Base-by-base conservation (phyloP, 2,113 vertebrate species). In the Peucedramus taeniatus region DNA sequence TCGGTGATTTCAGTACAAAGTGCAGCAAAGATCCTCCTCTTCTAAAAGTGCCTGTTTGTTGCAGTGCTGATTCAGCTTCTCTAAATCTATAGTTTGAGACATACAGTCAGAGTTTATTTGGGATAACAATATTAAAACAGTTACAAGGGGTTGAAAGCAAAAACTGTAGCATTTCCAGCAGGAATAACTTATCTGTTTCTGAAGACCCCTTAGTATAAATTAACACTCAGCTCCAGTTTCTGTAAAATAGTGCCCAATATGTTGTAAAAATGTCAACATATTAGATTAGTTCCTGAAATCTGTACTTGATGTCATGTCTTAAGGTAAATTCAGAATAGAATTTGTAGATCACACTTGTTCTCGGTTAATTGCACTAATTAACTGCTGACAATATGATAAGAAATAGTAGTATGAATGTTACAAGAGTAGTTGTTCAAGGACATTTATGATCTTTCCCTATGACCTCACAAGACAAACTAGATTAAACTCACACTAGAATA, bases 41-140 rank as follows among this genome's bases (percentile, higher is more conserved):
- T 69, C 83, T 70, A 69, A 69, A 96, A 80, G 24, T n/a, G 45
- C 45, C 51, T 76, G 21, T 61, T 90, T 93, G 82, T 74, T 89
- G 69, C 39, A 94, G 17, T 60, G 47, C 68, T 90, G 93, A 94
- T 94, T 96, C 90, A 93, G 57, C 40, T 89, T 72, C 23, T 83
- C 69, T 80, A 57, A 51, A 81, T 84, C 44, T 30, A 44, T 5
- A 50, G 47, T 24, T 2, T 37, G 21, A 44, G 11, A 74, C 17
- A 50, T 50, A 8, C 33, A 87, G 10, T 70, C 44, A 78, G 44
- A 81, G 13, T 1, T 37, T 51, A 40, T 74, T 81, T 47, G 15
- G 30, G 15, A 54, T 63, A 66, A 63, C 10, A 42, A 65, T 13
- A 26, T 21, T 53, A 74, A 86, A 84, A 65, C 20, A 30, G 6